Conservation (phyloP, 1,140 invertebrate genomes). For the fruit fly (Drosophila melanogaster) region DNA sequence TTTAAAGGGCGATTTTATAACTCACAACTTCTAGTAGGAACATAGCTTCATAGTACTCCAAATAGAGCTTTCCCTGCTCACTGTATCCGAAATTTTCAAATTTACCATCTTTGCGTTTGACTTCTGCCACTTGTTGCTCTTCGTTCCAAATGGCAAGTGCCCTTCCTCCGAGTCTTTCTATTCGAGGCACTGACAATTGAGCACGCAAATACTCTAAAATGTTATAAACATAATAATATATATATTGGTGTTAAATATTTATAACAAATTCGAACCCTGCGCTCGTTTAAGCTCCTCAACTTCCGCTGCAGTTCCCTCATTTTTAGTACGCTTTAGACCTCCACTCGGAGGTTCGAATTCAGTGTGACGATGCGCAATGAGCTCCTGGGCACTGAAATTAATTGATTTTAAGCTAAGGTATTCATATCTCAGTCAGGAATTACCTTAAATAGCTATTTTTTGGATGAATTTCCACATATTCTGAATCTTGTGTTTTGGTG, state of each 20-base stretch:
- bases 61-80: slow-evolving; percentile 49
- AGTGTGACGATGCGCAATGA: slow-evolving; percentile 49
- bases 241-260: background rate
- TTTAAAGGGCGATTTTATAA: background rate
- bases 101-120: slow-evolving; percentile 75
- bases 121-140: slow-evolving; percentile 63
- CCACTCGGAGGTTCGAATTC: slow-evolving; percentile 30
- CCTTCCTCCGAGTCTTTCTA: slow-evolving; percentile 65
- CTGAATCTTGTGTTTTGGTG: slow-evolving; percentile 1
- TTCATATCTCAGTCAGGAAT: background rate
- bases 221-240: background rate
- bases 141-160: slow-evolving; percentile 62
- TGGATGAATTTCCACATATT: slow-evolving; percentile 49
- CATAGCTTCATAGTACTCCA: slow-evolving; percentile 75
- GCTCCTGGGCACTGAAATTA: slow-evolving; percentile 44
- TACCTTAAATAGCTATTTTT: slow-evolving; percentile 63
- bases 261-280: slow-evolving; percentile 25
- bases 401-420: background rate
- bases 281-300: slow-evolving; percentile 38
- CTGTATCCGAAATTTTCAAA: slow-evolving; percentile 74
- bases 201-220: slow-evolving; percentile 50
- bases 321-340: slow-evolving; percentile 61
- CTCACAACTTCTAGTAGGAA: slow-evolving; percentile 74
- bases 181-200: slow-evolving; percentile 60
- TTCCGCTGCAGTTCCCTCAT: slow-evolving; percentile 49